These are phyloP conservation scores for Mesoclemmys tuberculata DNA, from an alignment of 2,113 vertebrate genomes.

Conservation along the genomic window DNA sequence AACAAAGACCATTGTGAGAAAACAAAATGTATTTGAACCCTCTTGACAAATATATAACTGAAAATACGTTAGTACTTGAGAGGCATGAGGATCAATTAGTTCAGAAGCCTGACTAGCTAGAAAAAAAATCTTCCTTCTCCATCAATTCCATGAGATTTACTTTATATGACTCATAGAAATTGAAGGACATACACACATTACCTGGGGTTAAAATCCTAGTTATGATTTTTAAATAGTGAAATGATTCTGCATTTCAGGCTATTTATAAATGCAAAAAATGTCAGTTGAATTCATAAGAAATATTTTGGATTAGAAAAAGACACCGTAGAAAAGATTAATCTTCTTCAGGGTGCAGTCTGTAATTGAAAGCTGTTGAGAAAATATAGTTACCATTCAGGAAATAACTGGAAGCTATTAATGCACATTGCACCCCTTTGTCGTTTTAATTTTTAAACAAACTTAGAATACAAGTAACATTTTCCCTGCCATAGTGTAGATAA, in stretches of 20 bases:
- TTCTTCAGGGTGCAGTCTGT: slow-evolving; percentile 46
- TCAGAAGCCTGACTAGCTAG: slow-evolving; percentile 21
- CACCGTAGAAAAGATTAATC: slow-evolving; percentile 41
- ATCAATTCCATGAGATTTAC: slow-evolving; percentile 1
- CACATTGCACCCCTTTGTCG: slow-evolving; percentile 8
- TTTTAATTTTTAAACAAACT: slow-evolving; percentile 25
- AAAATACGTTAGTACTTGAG: slow-evolving; percentile 11
- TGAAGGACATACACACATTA: not conserved
- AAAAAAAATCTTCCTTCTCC: not conserved
- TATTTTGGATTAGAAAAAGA: slow-evolving; percentile 39
- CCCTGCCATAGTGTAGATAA: slow-evolving; percentile 2
- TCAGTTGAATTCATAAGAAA: slow-evolving; percentile 40
- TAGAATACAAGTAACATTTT: slow-evolving; percentile 44
- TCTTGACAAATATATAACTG: not conserved
- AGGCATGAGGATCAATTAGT: not conserved
- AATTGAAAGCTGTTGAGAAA: slow-evolving; percentile 51
- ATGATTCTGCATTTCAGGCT: slow-evolving; percentile 3
- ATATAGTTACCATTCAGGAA: slow-evolving; percentile 28
- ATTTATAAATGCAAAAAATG: slow-evolving; percentile 16
- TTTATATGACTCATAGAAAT: slow-evolving; percentile 1
- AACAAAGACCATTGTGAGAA: not conserved
- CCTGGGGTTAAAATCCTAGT: not conserved
- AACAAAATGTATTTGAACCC: slow-evolving; percentile 7
- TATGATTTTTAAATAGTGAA: slow-evolving; percentile 27
- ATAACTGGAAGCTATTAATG: slow-evolving; percentile 30